Base-by-base conservation (phyloP, 2,888 invertebrate genomes). In the Beris chalybata region DNA sequence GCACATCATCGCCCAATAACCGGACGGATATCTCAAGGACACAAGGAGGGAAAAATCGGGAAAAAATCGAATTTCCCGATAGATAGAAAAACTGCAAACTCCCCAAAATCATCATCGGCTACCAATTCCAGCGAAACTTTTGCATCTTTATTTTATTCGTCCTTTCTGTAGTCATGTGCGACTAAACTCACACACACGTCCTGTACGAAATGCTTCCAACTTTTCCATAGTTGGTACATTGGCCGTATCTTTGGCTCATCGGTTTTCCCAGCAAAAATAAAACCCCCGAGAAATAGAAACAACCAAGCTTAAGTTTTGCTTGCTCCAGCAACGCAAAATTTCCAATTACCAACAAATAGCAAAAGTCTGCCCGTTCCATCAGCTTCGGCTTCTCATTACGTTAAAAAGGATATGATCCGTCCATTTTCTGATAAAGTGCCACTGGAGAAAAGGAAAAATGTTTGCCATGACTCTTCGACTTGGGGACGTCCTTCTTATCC, bases 341-440 rank as follows among this genome's bases (percentile, higher is more conserved):
- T 59, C 66, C 66, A 66, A 66, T 66, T 66, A 59, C 58, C 15
- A 59, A 50, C 57, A 53, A 66, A 52, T 56, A 58, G 45, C 44
- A 53, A 59, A 66, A 52, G 57, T 47, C 52, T 58, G 53, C 15
- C 48, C 59, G 50, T 66, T 15, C 31, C 29, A 45, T 9, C 12
- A 31, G 11, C 38, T 22, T 48, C 6, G 48, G 6, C 5, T 22
- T 48, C 53, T 66, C 59, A 45, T 66, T 66, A 59, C 53, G 57
- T 58, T 45, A 44, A 50, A 31, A 52, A 53, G 59, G 66, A 58
- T 52, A 66, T 58, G 44, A 52, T 59, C 58, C 12, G 31, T 38
- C 43, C n/a, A 22, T 63, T 63, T 58, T 53, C 58, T 58, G 47
- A 58, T 43, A 66, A 66, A 66, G 38, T 38, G 38, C 38, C 38